Percentiles rank a stretch among this genome's conserved stretches.
Conservation (phyloP, 2,113 vertebrate species). For the Eulemur rufifrons region DNA sequence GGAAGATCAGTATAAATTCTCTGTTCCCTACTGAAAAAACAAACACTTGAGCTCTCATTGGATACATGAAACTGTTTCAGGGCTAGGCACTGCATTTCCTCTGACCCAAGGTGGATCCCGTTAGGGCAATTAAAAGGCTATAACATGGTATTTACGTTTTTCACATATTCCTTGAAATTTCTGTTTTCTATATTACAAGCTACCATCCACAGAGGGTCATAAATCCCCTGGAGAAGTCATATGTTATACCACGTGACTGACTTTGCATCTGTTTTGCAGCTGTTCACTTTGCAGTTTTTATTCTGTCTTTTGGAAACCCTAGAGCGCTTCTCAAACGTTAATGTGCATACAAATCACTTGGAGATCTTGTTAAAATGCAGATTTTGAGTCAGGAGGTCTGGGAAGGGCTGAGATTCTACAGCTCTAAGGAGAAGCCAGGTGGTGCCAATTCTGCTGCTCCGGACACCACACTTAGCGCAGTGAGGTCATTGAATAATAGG, state of each 20-base stretch:
- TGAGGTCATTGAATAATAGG: slow-evolving; percentile 48
- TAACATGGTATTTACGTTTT: neutral
- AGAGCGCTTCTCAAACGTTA: neutral
- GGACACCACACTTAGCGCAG: neutral
- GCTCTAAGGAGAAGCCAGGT: neutral
- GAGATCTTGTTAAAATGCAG: slow-evolving; percentile 35
- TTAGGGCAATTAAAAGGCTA: neutral
- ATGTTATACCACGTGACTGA: neutral
- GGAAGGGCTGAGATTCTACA: neutral
- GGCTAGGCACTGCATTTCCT: neutral
- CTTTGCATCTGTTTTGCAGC: slow-evolving; percentile 83
- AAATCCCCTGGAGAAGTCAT: slow-evolving; percentile 53
- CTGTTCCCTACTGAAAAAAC: neutral
- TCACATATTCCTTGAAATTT: slow-evolving; percentile 15
- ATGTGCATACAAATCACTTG: neutral
- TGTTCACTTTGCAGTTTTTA: slow-evolving; percentile 59
- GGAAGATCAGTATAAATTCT: neutral
- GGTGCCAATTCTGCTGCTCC: neutral
- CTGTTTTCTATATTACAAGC: slow-evolving; percentile 51
- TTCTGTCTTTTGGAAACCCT: slow-evolving; percentile 55
- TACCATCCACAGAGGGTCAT: slow-evolving; percentile 61
- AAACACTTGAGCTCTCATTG: neutral
- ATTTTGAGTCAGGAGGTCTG: neutral
- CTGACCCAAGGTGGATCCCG: neutral
- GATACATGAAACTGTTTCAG: neutral